Evolutionary conservation across 2,113 vertebrate species (phyloP), one percentile per base, ranked within the genome.

Genomic region (Nycticebus coucang): DNA sequence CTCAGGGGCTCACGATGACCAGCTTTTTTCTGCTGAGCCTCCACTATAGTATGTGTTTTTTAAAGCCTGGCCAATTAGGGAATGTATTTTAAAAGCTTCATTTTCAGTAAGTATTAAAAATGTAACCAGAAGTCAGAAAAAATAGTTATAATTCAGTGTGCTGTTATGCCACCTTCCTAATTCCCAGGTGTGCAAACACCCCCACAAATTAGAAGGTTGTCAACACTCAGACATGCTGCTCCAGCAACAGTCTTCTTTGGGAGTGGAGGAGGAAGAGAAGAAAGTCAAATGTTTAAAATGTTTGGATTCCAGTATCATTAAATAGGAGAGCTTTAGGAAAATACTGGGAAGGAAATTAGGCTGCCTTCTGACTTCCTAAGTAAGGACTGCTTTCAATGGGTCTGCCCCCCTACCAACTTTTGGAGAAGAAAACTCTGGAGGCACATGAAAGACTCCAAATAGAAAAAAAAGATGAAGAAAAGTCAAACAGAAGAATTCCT

Each of bases 151-250:
- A 90, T 50, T 89, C 88, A 60, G 41, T n/a, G 14, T 82, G 86
- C 55, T 90, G 57, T 77, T 82, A 87, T 60, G 33, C 87, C 77
- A 92, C 64, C 53, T 35, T 69, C 84, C 77, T 95, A 92, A 97
- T 69, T 92, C 94, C 82, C 90, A 95, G 88, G 78, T 94, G 88
- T 91, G 72, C 72, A 28, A 71, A 89, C 80, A 96, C 89, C 53
- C 74, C 90, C 90, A 94, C 87, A 79, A 62, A 24, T 92, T 24
- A 93, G 72, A 95, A 93, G 41, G 78, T 71, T 95, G 93, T 57
- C 92, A 86, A 89, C 75, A 64, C 74, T 85, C 14, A 22, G 33
- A 94, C 53, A 37, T 53, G 74, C 57, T 93, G 33, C 55, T 64
- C 85, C 64, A n/a, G 64, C 88, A 89, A 74, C 14, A 79, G 50